Evolutionary conservation across 2,888 invertebrate species (phyloP), one percentile per base, ranked within the genome.

Genomic region (Rotaria socialis): DNA sequence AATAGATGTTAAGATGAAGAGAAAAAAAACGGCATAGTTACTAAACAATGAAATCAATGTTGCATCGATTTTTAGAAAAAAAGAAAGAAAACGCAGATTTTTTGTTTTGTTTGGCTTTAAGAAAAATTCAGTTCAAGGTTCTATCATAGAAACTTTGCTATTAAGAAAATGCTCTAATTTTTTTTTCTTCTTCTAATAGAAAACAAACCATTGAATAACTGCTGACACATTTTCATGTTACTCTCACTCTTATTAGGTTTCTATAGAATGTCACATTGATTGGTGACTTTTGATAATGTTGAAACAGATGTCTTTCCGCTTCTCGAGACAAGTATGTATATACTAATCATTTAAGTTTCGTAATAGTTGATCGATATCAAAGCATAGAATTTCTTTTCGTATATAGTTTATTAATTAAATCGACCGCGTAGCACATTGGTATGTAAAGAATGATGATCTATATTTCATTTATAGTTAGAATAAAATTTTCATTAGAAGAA

Each of bases 251-350:
- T 67, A 16, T 10, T 11, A 35, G 67, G 67, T 35, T 67, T 67
- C 67, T 55, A 22, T 55, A 6, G 22, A 6, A 10, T 16, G 35
- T 35, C 35, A 14, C 52, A 52, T 52, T 52, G 52, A 52, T 67
- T 67, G 67, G 67, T 67, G 35, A 67, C 2, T 67, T 35, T 67
- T 35, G 60, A 67, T 67, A 35, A 35, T 67, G 35, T 67, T 67
- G 0, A 67, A 67, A 67, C 35, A 67, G 67, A 67, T 67, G 35
- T 67, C 35, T 67, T 67, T 67, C 67, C 35, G 67, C 67, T 67
- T 67, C 16, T 67, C 35, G 16, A 67, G 35, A 67, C 67, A 67
- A 67, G 67, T 67, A 67, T 67, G 67, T 67, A 67, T 67, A 67
- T 67, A 35, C 16, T 19, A 67, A 35, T 67, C 35, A 67, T 67